Percentiles rank a stretch among this genome's conserved stretches.
Evolutionary conservation across 2,888 invertebrate genomes (phyloP).

Genomic region (Tuberolachnus salignus): DNA sequence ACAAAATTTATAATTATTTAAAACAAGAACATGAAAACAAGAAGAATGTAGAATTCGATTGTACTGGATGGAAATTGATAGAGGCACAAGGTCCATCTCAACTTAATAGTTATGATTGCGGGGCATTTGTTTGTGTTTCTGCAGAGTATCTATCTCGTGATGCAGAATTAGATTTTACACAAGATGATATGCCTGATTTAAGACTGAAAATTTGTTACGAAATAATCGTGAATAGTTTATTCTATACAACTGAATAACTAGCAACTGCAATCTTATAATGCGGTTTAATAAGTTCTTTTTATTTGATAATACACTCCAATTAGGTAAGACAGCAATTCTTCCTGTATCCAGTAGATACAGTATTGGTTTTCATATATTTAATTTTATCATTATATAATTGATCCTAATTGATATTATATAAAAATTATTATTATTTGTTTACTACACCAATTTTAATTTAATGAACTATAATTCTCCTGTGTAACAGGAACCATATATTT

Average conservation of each 20-base stretch:
- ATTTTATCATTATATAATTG: no score
- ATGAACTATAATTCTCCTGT: no score
- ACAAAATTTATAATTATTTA: conserved; percentile 74
- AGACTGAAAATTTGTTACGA: conserved; percentile 90
- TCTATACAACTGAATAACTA: conserved; percentile 4
- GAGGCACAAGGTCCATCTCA: conserved; percentile 88
- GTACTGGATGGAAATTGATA: conserved; percentile 72
- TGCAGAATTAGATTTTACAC: conserved; percentile 80
- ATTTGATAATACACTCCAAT: no score
- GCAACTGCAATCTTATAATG: neutral
- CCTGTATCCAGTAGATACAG: no score
- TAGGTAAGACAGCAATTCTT: no score
- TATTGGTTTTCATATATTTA: no score
- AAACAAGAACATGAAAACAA: conserved; percentile 86
- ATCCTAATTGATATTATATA: no score
- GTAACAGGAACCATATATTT: no score
- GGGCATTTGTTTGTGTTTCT: conserved; percentile 95
- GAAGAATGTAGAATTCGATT: conserved; percentile 76
- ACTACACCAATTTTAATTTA: no score
- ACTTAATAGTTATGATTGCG: conserved; percentile 97
- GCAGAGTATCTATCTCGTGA: conserved; percentile 87
- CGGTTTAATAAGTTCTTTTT: conserved; percentile 20
- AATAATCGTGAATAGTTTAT: conserved; percentile 71
- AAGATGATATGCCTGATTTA: conserved; percentile 93
- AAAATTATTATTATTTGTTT: no score